Evolutionary conservation across 2,888 invertebrate species (phyloP), one percentile per base, ranked within the genome.

Genomic region (Lithophane leautieri): DNA sequence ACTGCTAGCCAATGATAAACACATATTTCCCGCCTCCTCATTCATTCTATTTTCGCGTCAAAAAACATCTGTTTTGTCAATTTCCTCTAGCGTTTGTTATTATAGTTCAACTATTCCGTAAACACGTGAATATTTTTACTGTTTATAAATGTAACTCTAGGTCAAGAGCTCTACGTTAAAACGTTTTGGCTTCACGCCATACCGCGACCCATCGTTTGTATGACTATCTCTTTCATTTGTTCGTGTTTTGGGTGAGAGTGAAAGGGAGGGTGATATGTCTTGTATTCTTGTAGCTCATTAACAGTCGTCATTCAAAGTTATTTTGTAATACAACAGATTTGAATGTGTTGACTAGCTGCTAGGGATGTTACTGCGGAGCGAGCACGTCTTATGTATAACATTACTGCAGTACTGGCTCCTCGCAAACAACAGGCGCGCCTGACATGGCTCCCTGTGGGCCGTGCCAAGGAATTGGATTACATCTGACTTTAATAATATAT

Each of bases 121-220:
- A 86, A 87, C 82, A 85, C 76, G 78, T 76, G 78, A 76, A 86
- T 85, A 86, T 85, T 89, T 89, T 83, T 84, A 85, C 84, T 89
- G 85, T 90, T 89, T 91, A 90, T 90, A 92, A 92, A 92, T 92
- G 90, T 91, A 93, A 90, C 92, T 94, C 94, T 95, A 94, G 95
- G 95, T 95, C 94, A 94, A 94, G 92, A 91, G 90, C 91, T 91
- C 81, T 84, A 77, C 85, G 88, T 90, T 92, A 89, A 86, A 90
- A 74, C 81, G 84, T 89, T 89, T 91, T 95, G 95, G 94, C 93
- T 84, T 58, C 70, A 65, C 73, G 94, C 95, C 94, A 93, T 90
- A 77, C 62, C 56, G 54, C 78, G 63, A 73, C 61, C 65, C 65
- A 73, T 74, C 73, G 52, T 78, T 77, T 47, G 12, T 73, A 42